Evolutionary conservation across 2,797 vertebrate species (phyloP).

Genomic region (Corythornis leucogaster): DNA sequence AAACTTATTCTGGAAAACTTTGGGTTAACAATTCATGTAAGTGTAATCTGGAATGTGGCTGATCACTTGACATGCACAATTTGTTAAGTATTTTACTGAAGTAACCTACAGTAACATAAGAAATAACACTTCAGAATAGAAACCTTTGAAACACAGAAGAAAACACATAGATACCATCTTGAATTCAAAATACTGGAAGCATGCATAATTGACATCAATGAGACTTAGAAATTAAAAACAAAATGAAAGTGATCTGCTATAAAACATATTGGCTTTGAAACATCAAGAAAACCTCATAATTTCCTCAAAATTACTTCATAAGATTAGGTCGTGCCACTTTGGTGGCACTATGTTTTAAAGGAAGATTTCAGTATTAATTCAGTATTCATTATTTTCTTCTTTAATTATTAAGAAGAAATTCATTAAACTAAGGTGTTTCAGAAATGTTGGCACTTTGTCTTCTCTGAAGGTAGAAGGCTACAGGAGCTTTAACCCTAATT

Average conservation of each 20-base stretch:
- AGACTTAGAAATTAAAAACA: not conserved
- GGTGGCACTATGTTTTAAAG: not conserved
- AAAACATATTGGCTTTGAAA: not conserved
- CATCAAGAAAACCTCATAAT: not conserved
- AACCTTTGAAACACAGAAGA: not conserved
- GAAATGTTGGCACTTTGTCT: not conserved
- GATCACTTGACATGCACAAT: not conserved
- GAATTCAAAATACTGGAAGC: not conserved
- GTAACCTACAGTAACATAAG: not conserved
- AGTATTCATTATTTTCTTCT: no score
- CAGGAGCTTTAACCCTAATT: not conserved
- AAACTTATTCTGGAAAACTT: not conserved
- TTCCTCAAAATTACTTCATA: not conserved
- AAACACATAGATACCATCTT: not conserved
- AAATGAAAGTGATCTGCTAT: not conserved
- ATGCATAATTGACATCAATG: not conserved
- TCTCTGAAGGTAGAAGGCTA: not conserved
- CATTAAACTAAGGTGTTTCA: not conserved
- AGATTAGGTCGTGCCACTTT: not conserved
- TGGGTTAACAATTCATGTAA: not conserved
- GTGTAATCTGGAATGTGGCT: not conserved
- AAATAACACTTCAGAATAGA: not conserved
- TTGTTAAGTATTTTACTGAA: not conserved
- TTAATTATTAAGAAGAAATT: not conserved
- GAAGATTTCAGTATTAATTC: not conserved